A percentile compares a stretch with the other conserved stretches of the same genome.
Evolutionary conservation across 92 coral and sea anemone genomes (phyloP).

Genomic region (Ricordea florida): DNA sequence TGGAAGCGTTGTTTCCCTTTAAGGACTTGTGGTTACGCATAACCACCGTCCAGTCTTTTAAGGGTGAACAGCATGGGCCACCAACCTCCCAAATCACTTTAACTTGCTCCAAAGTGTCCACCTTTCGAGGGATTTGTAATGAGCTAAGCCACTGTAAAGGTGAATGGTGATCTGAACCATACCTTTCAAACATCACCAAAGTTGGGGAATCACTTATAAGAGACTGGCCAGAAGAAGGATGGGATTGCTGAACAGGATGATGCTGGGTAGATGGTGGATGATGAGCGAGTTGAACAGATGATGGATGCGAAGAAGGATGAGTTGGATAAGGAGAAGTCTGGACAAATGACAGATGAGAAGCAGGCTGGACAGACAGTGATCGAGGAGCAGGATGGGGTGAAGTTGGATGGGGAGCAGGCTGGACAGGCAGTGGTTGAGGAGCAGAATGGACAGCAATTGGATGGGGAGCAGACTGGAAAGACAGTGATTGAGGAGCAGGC

Average conservation of each 20-base stretch:
- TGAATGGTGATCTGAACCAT: not conserved
- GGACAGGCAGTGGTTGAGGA: too few relatives aligned
- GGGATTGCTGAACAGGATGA: not conserved
- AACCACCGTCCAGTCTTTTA: too few relatives aligned
- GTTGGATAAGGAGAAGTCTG: not conserved
- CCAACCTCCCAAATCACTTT: slow-evolving; percentile 9
- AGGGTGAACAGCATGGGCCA: too few relatives aligned
- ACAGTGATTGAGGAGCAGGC: too few relatives aligned
- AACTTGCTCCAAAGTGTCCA: not conserved
- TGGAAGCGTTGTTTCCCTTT: not conserved
- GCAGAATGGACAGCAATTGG: too few relatives aligned
- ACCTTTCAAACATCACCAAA: not conserved
- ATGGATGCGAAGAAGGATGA: not conserved
- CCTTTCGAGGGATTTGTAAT: slow-evolving; percentile 2
- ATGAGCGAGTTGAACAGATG: not conserved
- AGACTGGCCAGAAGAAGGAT: not conserved
- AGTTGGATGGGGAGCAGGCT: too few relatives aligned
- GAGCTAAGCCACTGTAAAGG: not conserved
- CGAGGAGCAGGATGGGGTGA: too few relatives aligned
- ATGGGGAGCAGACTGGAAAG: too few relatives aligned
- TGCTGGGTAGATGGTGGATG: not conserved
- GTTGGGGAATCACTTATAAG: not conserved
- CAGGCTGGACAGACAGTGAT: not conserved
- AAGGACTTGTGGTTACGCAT: not conserved
- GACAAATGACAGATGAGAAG: not conserved